Evolutionary conservation across 2,797 vertebrate genomes (phyloP).

Genomic region (Phrynocephalus forsythii): DNA sequence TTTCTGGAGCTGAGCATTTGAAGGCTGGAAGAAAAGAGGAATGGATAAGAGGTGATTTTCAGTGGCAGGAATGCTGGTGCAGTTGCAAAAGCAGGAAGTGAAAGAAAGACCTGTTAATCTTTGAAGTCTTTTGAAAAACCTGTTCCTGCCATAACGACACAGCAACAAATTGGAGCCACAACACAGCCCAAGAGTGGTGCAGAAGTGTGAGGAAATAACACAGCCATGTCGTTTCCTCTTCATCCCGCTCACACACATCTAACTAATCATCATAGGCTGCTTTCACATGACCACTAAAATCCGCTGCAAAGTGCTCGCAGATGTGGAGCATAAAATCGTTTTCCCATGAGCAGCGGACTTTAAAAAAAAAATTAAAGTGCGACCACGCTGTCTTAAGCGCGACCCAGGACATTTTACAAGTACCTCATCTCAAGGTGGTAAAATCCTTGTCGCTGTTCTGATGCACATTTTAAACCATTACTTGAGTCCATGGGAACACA

Average conservation of each 20-base stretch:
- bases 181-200: no score
- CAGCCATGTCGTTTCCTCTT: neutral
- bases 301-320: no score
- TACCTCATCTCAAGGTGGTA: no score
- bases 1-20: neutral
- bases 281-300: no score
- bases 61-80: neutral
- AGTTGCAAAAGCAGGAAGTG: constrained; percentile 16
- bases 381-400: no score
- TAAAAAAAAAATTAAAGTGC: no score
- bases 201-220: neutral
- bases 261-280: neutral
- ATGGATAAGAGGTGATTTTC: neutral
- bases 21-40: neutral
- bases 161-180: neutral
- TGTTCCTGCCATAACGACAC: neutral
- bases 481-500: no score
- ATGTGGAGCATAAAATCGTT: no score
- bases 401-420: no score
- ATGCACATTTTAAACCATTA: no score
- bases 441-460: no score
- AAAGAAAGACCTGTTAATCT: neutral
- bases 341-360: no score
- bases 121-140: neutral
- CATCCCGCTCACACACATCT: neutral